Conservation (phyloP, 2,113 vertebrate species). For the Nycticryphes semicollaris region DNA sequence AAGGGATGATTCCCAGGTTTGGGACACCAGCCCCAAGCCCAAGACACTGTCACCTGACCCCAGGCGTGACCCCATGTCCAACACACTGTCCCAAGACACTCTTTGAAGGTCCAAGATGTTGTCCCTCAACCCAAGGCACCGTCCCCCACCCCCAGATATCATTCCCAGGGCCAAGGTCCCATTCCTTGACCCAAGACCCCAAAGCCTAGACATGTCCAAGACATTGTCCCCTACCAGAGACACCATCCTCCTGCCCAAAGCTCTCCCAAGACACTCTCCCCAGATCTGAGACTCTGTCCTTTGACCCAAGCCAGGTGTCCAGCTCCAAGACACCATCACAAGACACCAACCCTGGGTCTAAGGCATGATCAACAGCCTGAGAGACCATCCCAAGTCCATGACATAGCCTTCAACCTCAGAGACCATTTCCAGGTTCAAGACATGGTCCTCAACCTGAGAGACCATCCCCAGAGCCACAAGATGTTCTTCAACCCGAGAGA, state of each 20-base stretch:
- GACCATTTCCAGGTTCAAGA: background rate
- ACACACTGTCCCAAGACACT: background rate
- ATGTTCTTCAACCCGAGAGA: accelerated
- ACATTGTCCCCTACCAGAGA: background rate
- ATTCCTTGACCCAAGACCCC: background rate
- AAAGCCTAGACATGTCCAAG: background rate
- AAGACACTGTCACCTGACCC: background rate
- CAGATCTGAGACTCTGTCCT: background rate
- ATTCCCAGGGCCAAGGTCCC: background rate
- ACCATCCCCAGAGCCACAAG: too few relatives aligned
- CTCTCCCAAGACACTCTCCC: background rate
- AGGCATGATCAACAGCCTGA: background rate
- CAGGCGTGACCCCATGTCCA: background rate
- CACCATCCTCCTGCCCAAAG: background rate
- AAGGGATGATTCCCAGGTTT: background rate
- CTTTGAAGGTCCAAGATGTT: background rate
- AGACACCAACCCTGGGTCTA: background rate
- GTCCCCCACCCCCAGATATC: background rate
- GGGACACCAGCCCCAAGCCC: background rate
- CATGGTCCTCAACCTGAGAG: too few relatives aligned
- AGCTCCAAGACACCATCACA: background rate
- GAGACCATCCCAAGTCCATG: background rate
- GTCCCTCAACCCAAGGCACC: background rate
- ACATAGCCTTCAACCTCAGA: background rate
- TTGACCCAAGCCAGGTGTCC: background rate